Evolutionary conservation across 2,888 invertebrate species (phyloP).

Genomic region (Fabriciana adippe): DNA sequence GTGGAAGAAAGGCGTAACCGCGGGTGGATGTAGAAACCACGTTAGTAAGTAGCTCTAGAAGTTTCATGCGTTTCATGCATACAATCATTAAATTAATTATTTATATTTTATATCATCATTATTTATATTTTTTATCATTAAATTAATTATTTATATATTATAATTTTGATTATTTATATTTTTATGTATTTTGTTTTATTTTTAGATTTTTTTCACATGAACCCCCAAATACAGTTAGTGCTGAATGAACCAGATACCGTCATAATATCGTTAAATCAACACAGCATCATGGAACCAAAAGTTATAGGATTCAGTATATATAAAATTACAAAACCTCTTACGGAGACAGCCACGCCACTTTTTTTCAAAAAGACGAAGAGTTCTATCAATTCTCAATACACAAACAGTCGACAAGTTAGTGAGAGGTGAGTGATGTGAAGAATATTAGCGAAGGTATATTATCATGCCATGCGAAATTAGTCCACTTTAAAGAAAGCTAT

Average conservation of each 20-base stretch:
- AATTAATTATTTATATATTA: too few species aligned
- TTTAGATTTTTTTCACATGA: slow-evolving; percentile 94
- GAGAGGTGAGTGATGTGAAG: slow-evolving; percentile 55
- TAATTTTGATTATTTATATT: too few species aligned
- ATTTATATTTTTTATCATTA: too few species aligned
- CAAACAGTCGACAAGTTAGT: slow-evolving; percentile 93
- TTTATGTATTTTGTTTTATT: background rate
- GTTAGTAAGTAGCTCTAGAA: slow-evolving; percentile 77
- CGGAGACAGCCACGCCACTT: slow-evolving; percentile 89
- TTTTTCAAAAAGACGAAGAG: slow-evolving; percentile 94
- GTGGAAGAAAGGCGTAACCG: slow-evolving; percentile 93
- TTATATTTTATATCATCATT: too few species aligned
- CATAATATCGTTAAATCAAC: slow-evolving; percentile 93
- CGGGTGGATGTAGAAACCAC: slow-evolving; percentile 95
- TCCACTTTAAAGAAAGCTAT: background rate
- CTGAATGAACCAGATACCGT: slow-evolving; percentile 85
- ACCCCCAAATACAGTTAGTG: slow-evolving; percentile 92
- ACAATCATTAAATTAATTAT: too few species aligned
- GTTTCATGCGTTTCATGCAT: too few species aligned
- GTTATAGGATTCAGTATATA: slow-evolving; percentile 96
- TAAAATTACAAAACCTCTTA: slow-evolving; percentile 85
- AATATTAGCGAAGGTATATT: background rate
- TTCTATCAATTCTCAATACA: slow-evolving; percentile 93
- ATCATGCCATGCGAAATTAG: slow-evolving; percentile 1
- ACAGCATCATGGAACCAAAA: slow-evolving; percentile 95